phyloP scores from a whole-genome alignment of 37 sponge, comb jelly and placozoan species.

The Bolinopsis microptera region DNA sequence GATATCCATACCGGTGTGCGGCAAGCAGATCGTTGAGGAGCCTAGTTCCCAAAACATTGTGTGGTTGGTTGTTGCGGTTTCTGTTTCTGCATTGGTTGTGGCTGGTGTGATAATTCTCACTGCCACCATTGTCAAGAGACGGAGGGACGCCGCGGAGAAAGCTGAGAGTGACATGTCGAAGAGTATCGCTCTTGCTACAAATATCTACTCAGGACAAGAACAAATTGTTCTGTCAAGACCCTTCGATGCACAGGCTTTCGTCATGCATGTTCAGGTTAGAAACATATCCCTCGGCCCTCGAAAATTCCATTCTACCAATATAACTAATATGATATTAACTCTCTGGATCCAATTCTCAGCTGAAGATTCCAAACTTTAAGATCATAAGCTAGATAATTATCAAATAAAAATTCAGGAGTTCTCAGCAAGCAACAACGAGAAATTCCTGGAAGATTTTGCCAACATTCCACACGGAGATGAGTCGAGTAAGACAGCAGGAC shows the following conservation, averaged over 20 bases:
- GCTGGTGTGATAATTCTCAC: not conserved
- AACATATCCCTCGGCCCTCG: too few relatives aligned
- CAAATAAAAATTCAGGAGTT: conserved; percentile 44
- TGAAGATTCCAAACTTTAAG: too few relatives aligned
- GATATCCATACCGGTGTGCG: not conserved
- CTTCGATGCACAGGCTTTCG: not conserved
- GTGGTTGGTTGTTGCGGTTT: not conserved
- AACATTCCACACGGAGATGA: conserved; percentile 50
- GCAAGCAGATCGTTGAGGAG: not conserved
- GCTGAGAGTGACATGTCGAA: not conserved
- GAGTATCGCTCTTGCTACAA: not conserved
- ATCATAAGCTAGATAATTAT: too few relatives aligned
- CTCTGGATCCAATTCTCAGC: too few relatives aligned
- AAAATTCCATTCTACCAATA: not conserved
- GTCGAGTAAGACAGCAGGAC: not conserved
- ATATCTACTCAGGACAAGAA: not conserved
- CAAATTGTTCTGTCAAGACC: conserved; percentile 40
- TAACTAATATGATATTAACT: too few relatives aligned
- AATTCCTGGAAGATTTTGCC: conserved; percentile 52
- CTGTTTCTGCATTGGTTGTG: not conserved
- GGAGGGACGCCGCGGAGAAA: not conserved
- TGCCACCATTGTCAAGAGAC: not conserved
- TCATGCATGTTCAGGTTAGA: conserved; percentile 35
- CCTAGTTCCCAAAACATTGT: not conserved
- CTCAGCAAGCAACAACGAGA: conserved; percentile 30